Base-by-base conservation (phyloP, 2,888 invertebrate species). In the Cosmorhoe ocellata region DNA sequence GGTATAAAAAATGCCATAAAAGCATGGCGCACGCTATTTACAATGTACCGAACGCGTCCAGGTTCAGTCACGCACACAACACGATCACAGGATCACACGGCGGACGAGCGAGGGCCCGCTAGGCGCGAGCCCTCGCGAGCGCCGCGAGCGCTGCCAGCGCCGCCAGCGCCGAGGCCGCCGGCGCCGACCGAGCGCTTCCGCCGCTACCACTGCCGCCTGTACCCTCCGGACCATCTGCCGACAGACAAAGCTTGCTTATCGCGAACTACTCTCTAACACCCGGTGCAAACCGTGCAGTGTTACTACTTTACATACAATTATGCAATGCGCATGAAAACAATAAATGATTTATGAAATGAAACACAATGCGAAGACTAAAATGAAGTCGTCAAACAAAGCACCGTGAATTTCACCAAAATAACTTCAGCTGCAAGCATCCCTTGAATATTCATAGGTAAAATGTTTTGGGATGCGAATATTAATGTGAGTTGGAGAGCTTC, bases 1-100 rank as follows among this genome's bases (percentile, higher is more conserved):
- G 75, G 78, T 86, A 86, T 79, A 84, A 85, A 83, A 84, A 76
- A 74, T 78, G 70, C 79, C 79, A 85, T 82, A 84, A 34, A 36
- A 83, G 76, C 67, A 74, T 65, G 64, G 74, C 84, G 76, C 83
- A 81, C 84, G 79, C 79, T 84, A 81, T 84, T 83, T 78, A 86
- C 84, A 81, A 36, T 14, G 44, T 80, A 83, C 68, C 77, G 81
- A 82, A 80, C 81, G 76, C 75, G 65, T 63, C 66, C 79, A 81
- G 68, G 65, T 60, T 68, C 79, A 80, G 71, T 71, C 81, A 84
- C 81, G 77, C 82, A 69, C 66, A 79, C n/a, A n/a, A n/a, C 78
- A 79, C 76, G 74, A 79, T 81, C 82, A 83, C 82, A 81, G 81
- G 24, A 2, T 7, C 24, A 7, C 24, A 7, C 18, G 18, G 24